Evolutionary conservation across 2,113 vertebrate genomes (phyloP).

Genomic region (Trichomycterus rosablanca): DNA sequence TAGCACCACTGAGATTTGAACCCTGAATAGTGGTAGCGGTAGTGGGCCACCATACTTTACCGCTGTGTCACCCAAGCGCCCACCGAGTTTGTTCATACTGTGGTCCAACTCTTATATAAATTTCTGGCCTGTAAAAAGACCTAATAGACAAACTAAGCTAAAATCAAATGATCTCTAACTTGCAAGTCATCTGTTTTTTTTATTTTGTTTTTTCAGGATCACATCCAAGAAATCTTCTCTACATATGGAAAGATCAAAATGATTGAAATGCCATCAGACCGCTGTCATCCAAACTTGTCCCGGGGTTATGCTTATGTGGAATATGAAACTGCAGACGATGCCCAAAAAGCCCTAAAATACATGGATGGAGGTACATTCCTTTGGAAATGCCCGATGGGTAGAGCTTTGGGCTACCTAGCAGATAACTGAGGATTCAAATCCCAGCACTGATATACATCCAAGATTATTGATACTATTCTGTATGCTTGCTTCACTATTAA

Average conservation of each 20-base stretch:
- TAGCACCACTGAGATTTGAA: too few species aligned
- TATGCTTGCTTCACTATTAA: background rate
- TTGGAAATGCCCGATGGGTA: background rate
- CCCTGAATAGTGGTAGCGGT: too few species aligned
- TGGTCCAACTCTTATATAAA: too few species aligned
- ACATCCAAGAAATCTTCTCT: slow-evolving; percentile 96
- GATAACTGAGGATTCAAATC: too few species aligned
- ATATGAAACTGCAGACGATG: slow-evolving; percentile 86
- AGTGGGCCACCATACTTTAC: too few species aligned
- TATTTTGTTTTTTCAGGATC: slow-evolving; percentile 75
- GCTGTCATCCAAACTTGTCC: slow-evolving; percentile 84
- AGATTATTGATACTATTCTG: too few species aligned
- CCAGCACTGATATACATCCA: too few species aligned
- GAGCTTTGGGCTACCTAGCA: too few species aligned
- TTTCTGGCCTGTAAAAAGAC: too few species aligned
- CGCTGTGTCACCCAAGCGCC: too few species aligned
- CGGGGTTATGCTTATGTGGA: slow-evolving; percentile 94
- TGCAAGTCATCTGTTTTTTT: background rate
- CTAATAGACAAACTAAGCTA: background rate
- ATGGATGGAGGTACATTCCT: slow-evolving; percentile 87
- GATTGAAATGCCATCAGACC: slow-evolving; percentile 93
- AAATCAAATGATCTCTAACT: background rate
- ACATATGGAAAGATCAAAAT: slow-evolving; percentile 95
- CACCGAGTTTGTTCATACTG: too few species aligned
- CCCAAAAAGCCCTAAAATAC: slow-evolving; percentile 92